Conservation (phyloP, 2,888 invertebrate species). For the Microplitis manilae region DNA sequence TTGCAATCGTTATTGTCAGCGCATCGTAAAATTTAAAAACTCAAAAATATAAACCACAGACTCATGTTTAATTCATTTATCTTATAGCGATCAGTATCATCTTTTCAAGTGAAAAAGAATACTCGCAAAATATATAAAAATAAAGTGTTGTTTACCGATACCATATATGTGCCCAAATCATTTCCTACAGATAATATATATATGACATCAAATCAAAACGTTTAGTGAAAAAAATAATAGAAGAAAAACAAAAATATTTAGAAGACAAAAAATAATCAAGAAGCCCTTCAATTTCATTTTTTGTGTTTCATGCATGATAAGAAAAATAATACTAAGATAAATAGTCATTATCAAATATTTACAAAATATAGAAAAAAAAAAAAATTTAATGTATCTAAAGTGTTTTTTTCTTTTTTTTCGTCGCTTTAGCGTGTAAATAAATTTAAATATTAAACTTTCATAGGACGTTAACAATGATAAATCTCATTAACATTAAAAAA, state of each 20-base stretch:
- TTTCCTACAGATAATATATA: not conserved
- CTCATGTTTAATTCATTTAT: conserved; percentile 23
- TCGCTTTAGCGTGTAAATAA: not conserved
- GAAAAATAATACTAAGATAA: too few relatives aligned
- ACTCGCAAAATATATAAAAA: not conserved
- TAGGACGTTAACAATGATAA: too few relatives aligned
- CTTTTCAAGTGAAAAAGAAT: not conserved
- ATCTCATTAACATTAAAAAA: not conserved
- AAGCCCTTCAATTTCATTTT: too few relatives aligned
- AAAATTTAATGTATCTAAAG: too few relatives aligned
- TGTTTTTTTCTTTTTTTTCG: too few relatives aligned
- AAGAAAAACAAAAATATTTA: too few relatives aligned
- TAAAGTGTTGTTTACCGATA: conserved; percentile 9
- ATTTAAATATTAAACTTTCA: not conserved
- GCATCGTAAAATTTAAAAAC: conserved; percentile 12
- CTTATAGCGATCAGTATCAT: conserved; percentile 12
- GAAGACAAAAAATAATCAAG: too few relatives aligned
- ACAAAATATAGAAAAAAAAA: too few relatives aligned
- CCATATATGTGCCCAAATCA: not conserved
- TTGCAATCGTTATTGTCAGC: conserved; percentile 2
- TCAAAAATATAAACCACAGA: conserved; percentile 11
- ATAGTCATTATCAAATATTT: too few relatives aligned
- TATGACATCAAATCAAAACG: too few relatives aligned
- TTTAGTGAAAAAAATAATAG: not conserved
- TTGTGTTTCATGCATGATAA: too few relatives aligned